Evolutionary conservation across 2,113 vertebrate genomes (phyloP), one percentile per base, ranked within the genome.

Genomic region (Triplophysa dalaica): DNA sequence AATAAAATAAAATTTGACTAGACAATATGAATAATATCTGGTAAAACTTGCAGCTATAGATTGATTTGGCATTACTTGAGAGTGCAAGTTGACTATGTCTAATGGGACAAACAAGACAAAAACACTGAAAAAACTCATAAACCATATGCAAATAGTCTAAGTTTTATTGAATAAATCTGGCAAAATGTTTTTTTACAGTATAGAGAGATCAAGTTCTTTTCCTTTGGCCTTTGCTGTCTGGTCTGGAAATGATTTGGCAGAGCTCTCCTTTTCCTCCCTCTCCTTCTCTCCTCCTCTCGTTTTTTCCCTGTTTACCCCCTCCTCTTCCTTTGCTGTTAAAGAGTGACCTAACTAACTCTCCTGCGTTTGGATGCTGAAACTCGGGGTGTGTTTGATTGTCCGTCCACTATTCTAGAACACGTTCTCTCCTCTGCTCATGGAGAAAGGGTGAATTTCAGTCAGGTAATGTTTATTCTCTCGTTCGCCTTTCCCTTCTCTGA

Each of bases 201-300:
- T 26, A 52, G 26, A 2, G 2, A 16, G 22, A 4, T 50, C n/a
- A 8, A 22, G 12, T 63, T 61, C 11, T 62, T 45, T 45, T 19
- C 64, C 3, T 79, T 63, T 79, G 41, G 54, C 58, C 67, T 45
- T 70, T 61, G 69, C 29, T 61, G 62, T 48, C 63, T 29, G 45
- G 48, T 77, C 79, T 87, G 87, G 69, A 85, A 87, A 85, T 69
- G 73, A 88, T 91, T 83, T 89, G 77, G 82, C 83, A 82, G 66
- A 77, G 56, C 80, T 79, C 62, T 81, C 63, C 50, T 84, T 84
- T 81, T 77, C 81, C 76, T 70, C 75, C 82, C 78, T 33, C 60
- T 58, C 68, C 60, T 43, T 52, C 58, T 66, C 64, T 85, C 77
- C 77, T 85, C 86, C 83, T 79, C 26, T 33, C 61, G 26, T 63